A percentile compares a stretch with the other conserved stretches of the same genome.
Conservation (phyloP, 2,797 vertebrate species). For the Xenops minutus region DNA sequence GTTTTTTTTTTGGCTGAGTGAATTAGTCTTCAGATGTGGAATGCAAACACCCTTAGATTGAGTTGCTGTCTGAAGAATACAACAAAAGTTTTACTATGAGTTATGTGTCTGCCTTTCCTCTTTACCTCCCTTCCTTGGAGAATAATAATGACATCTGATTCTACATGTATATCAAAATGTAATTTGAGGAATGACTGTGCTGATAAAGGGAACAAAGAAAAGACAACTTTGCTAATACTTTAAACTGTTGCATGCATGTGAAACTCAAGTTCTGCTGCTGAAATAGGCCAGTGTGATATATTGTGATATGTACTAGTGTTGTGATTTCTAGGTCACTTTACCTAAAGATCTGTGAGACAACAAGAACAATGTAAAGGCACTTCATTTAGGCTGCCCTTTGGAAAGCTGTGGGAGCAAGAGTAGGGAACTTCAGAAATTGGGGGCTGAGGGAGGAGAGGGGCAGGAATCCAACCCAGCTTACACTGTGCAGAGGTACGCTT, state of each 20-base stretch:
- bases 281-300: background rate
- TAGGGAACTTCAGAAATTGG: background rate
- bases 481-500: background rate
- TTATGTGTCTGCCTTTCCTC: background rate
- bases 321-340: background rate
- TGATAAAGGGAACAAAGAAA: background rate
- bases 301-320: background rate
- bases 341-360: background rate
- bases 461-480: background rate
- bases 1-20: background rate
- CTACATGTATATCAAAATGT: background rate
- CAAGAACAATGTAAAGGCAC: background rate
- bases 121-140: background rate
- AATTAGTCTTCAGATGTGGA: slow-evolving; percentile 21
- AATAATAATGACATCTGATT: background rate
- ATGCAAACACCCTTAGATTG: background rate
- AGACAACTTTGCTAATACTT: background rate
- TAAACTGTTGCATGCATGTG: background rate
- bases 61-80: background rate
- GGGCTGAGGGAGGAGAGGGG: accelerated
- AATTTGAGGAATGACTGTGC: background rate
- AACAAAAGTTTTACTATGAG: background rate
- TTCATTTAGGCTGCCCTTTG: background rate
- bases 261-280: background rate
- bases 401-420: background rate